Base-by-base conservation (phyloP, 2,113 vertebrate species). In the Pollimyrus isidori region DNA sequence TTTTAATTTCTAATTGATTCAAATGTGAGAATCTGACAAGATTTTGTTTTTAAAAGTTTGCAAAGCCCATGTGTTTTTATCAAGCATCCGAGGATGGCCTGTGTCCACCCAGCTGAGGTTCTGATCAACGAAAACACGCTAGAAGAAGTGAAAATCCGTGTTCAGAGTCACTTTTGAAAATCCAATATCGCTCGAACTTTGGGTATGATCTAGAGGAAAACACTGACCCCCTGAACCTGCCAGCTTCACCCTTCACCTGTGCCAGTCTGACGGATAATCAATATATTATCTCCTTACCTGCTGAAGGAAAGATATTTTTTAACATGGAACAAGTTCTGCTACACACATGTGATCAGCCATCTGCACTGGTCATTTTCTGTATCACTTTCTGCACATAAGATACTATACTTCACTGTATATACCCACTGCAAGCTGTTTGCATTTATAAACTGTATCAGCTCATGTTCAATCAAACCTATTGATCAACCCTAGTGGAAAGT, bases 1-100 rank as follows among this genome's bases (percentile, higher is more conserved):
- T 87, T 84, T 84, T n/a, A 84, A 84, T 84, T 48, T 46, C 21
- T 84, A n/a, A 46, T 84, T 84, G 17, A 46, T 84, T 84, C 23
- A 84, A 84, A 84, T 23, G 39, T n/a, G 45, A 84, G 45, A 84
- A 3, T 7, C 82, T 48, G 42, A 45, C 4, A 82, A 45, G 42
- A 82, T 35, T 35, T 35, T 35, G 1, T 35, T 35, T 35, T 35
- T 35, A 1, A 35, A 48, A 84, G 45, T 21, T 84, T 48, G 39
- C 10, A 48, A 84, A 46, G 82, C 23, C 7, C 39, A 48, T n/a
- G 17, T 84, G 9, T 45, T 84, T n/a, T 46, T n/a, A 84, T 84
- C 2, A 7, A 84, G 39, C 3, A 9, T 84, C 19, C 1, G 19
- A 42, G 35, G 35, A 42, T 84, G 2, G 21, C 21, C 30, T 42